Base-by-base conservation (phyloP, 1,140 invertebrate genomes). In the Danaus melanippus region DNA sequence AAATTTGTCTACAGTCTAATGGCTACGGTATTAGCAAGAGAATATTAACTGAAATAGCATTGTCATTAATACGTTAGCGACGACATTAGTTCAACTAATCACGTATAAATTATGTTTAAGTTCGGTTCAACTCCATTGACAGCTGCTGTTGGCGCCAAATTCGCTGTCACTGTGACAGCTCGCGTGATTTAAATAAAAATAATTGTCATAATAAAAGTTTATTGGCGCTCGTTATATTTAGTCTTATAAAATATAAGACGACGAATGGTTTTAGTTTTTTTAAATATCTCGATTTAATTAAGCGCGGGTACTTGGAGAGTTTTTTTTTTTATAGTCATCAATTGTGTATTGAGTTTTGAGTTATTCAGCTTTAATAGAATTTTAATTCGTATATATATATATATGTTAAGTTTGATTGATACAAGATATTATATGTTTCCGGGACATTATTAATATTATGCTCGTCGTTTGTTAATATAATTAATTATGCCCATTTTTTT, bases 81-180 rank as follows among this genome's bases (percentile, higher is more conserved):
- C 45, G 15, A 56, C 60, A 69, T 74, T 72, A 70, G 63, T 64
- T 62, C 59, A 53, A 71, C 67, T 67, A 66, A 70, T 68, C 69
- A 62, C 15, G 15, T 15, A 15, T 54, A 48, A 65, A 64, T 69
- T 64, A 51, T 68, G 61, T 69, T 68, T 68, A 67, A 66, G 57
- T 50, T 44, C 43, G 15, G 15, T 15, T 15, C 15, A 15, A 56
- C 56, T 42, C 46, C 11, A 62, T 62, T 71, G 64, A 73, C 71
- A 71, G 71, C 54, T 56, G 60, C 62, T 56, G 63, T 75, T 71
- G 70, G 72, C 76, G 74, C 74, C 73, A 76, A 78, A 78, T 71
- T 74, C 60, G 61, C 72, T 74, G 74, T 77, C 74, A 74, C 42
- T 58, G 39, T 66, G 69, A 76, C 72, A 72, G 70, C 57, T 49